A percentile compares a stretch with the other conserved stretches of the same genome.
Conservation (phyloP, 2,888 invertebrate species). For the Luperina nickerlii region DNA sequence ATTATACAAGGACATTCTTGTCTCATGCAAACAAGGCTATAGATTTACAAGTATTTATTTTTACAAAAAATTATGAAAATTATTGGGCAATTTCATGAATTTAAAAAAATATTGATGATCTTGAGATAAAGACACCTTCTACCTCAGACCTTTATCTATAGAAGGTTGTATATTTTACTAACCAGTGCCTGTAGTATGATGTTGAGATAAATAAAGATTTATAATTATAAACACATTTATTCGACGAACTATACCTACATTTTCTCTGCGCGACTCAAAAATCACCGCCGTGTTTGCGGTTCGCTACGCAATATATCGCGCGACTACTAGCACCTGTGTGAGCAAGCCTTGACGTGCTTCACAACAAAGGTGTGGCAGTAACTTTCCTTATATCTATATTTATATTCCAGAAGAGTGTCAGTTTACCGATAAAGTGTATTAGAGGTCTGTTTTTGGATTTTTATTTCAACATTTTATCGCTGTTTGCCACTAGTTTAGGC, state of each 20-base stretch:
- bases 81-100: not conserved
- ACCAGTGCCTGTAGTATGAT: no score
- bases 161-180: no score
- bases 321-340: not conserved
- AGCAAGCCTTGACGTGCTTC: not conserved
- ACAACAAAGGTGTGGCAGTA: conserved; percentile 27
- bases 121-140: no score
- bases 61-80: not conserved
- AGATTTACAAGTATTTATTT: no score
- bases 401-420: conserved; percentile 34
- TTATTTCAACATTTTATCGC: conserved; percentile 1
- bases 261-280: not conserved
- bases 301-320: not conserved
- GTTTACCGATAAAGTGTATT: conserved; percentile 36
- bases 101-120: not conserved
- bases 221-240: not conserved
- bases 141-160: no score
- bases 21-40: not conserved
- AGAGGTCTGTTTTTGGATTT: conserved; percentile 16
- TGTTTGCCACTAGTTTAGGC: not conserved
- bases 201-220: no score
- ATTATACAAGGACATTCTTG: not conserved
- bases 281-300: not conserved
- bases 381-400: conserved; percentile 23
- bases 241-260: not conserved